These are phyloP conservation scores for Trissolcus japonicus DNA, from an alignment of 2,888 invertebrate species.

Conservation along the genomic window DNA sequence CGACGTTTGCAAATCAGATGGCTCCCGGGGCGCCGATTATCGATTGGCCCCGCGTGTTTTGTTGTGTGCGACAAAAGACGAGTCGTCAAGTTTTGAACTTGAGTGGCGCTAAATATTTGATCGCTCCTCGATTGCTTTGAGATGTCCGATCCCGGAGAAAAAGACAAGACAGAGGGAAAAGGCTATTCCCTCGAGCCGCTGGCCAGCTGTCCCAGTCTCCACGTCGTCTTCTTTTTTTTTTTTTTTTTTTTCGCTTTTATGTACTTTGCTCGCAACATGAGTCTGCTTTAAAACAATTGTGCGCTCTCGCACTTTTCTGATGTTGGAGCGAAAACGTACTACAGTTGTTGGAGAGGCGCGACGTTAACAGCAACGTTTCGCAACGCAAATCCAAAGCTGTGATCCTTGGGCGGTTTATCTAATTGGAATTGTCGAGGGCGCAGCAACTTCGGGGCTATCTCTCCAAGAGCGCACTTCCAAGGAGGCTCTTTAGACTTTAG, in stretches of 20 bases:
- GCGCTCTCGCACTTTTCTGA: slow-evolving; percentile 22
- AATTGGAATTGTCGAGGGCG: slow-evolving; percentile 74
- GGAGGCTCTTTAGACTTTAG: slow-evolving; percentile 74
- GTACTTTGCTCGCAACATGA: slow-evolving; percentile 56
- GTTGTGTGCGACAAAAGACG: slow-evolving; percentile 12
- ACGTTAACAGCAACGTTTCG: slow-evolving; percentile 60
- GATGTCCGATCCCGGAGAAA: slow-evolving; percentile 62
- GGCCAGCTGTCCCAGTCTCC: slow-evolving; percentile 70
- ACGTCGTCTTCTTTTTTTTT: slow-evolving; percentile 53
- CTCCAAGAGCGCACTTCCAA: slow-evolving; percentile 71
- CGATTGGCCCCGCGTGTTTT: slow-evolving; percentile 8
- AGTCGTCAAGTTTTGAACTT: slow-evolving; percentile 13
- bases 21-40: slow-evolving; percentile 11
- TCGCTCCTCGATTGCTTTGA: slow-evolving; percentile 73
- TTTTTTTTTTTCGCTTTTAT: slow-evolving; percentile 5
- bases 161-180: slow-evolving; percentile 50
- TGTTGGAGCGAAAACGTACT: slow-evolving; percentile 14
- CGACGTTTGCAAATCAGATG: slow-evolving; percentile 26
- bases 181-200: slow-evolving; percentile 69
- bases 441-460: slow-evolving; percentile 73
- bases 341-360: slow-evolving; percentile 19
- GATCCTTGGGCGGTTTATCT: slow-evolving; percentile 74
- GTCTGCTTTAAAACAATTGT: slow-evolving; percentile 64
- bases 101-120: slow-evolving; percentile 74
- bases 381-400: slow-evolving; percentile 63